phyloP scores from a whole-genome alignment of 1,140 invertebrate species.

The Orius insidiosus region DNA sequence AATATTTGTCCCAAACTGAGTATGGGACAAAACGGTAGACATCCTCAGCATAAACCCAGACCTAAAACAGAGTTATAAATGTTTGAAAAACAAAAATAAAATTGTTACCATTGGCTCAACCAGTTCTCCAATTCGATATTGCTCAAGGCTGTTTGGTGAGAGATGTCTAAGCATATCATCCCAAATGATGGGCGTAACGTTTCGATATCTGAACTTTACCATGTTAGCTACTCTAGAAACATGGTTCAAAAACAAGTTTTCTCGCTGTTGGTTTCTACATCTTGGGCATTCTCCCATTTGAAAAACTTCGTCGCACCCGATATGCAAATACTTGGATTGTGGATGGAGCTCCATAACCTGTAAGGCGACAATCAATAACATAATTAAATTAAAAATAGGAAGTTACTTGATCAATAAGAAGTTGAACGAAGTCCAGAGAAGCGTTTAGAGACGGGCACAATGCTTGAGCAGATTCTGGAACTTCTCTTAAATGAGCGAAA shows the following conservation, averaged over 20 bases:
- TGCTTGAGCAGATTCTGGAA: constrained; percentile 55
- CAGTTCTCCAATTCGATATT: constrained; percentile 48
- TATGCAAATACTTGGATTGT: constrained; percentile 51
- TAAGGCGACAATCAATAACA: constrained; percentile 32
- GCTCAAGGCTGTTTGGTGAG: constrained; percentile 41
- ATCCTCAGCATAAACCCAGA: constrained; percentile 39
- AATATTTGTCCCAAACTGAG: constrained; percentile 58
- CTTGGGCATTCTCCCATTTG: constrained; percentile 63
- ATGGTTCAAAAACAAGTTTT: constrained; percentile 50
- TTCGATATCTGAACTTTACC: constrained; percentile 41
- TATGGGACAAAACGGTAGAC: constrained; percentile 33
- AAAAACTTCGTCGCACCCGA: constrained; percentile 68
- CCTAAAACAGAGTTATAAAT: constrained; percentile 21
- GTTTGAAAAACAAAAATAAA: neutral
- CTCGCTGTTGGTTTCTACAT: constrained; percentile 36
- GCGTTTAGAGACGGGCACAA: constrained; percentile 62
- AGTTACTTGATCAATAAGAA: constrained; percentile 69
- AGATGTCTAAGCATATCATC: constrained; percentile 83
- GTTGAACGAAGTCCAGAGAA: constrained; percentile 48
- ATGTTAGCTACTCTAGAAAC: constrained; percentile 43
- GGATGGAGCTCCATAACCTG: constrained; percentile 40
- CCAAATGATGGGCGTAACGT: constrained; percentile 71
- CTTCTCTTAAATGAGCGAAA: constrained; percentile 61
- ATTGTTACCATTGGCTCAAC: constrained; percentile 60
- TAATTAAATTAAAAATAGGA: neutral